Percentiles rank a stretch among this genome's conserved stretches.
These are phyloP conservation scores for Xestia xanthographa DNA, from an alignment of 2,888 invertebrate species.

Conservation along the genomic window DNA sequence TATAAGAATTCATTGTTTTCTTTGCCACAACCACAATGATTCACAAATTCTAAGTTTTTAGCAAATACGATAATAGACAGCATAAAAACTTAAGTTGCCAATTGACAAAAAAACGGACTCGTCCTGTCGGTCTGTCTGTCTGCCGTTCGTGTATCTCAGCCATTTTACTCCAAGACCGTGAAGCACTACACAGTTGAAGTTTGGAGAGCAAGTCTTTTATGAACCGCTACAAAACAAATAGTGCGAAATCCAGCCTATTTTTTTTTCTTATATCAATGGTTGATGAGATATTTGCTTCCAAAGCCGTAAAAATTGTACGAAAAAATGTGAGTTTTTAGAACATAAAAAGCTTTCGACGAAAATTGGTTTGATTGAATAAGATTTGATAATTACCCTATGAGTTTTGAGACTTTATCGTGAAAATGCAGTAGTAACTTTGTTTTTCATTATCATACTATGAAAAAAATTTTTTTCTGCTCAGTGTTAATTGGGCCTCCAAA, in stretches of 20 bases:
- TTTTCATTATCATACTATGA: neutral
- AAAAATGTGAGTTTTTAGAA: too few species aligned
- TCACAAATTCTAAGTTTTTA: slow-evolving; percentile 6
- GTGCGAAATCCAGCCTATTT: too few species aligned
- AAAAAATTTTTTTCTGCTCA: neutral
- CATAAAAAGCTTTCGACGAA: neutral
- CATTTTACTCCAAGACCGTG: neutral
- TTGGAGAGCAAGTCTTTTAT: neutral
- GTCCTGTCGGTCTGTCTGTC: neutral
- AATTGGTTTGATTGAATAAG: neutral
- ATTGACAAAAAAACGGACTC: neutral
- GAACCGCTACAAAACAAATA: too few species aligned
- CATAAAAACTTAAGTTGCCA: slow-evolving; percentile 7
- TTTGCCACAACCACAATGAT: slow-evolving; percentile 6
- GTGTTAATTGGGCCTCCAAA: neutral
- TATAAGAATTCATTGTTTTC: slow-evolving; percentile 5
- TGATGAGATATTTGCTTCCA: neutral
- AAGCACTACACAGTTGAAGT: too few species aligned
- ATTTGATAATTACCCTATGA: neutral
- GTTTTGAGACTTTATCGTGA: neutral
- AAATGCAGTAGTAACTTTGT: neutral
- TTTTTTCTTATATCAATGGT: too few species aligned
- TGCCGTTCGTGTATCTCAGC: neutral
- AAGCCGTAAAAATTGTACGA: neutral
- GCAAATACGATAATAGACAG: neutral